Percentiles rank a stretch among this genome's conserved stretches.
phyloP scores from a whole-genome alignment of 2,888 invertebrate genomes.

The Ptilodon capucinus region DNA sequence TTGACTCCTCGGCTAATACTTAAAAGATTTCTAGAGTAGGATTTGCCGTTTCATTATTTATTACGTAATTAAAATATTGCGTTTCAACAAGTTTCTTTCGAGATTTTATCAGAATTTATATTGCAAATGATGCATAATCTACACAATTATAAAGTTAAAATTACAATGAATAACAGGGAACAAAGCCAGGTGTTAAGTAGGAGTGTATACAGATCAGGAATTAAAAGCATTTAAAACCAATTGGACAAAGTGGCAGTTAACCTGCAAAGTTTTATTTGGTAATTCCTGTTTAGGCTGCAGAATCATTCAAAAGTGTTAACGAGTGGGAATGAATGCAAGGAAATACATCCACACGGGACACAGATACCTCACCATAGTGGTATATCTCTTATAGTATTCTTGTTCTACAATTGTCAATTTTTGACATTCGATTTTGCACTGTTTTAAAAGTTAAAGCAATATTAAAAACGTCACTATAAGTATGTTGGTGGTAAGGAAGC shows the following conservation, averaged over 20 bases:
- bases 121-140: background rate
- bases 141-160: background rate
- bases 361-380: background rate
- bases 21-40: conserved; percentile 10
- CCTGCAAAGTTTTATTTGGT: background rate
- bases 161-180: background rate
- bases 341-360: background rate
- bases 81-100: background rate
- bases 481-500: too few relatives aligned
- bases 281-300: background rate
- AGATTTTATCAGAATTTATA: background rate
- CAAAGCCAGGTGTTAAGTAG: background rate
- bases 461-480: too few relatives aligned
- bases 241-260: background rate
- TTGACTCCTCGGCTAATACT: conserved; percentile 15
- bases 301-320: background rate
- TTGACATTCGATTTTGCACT: too few relatives aligned
- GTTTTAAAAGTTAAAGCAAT: too few relatives aligned
- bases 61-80: conserved; percentile 7
- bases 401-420: too few relatives aligned
- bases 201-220: background rate
- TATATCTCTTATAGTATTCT: too few relatives aligned
- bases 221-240: background rate
- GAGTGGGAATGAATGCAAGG: background rate
- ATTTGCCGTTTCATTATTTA: conserved; percentile 13